phyloP scores from a whole-genome alignment of 2,888 invertebrate genomes.

The Tetramorium bicarinatum region DNA sequence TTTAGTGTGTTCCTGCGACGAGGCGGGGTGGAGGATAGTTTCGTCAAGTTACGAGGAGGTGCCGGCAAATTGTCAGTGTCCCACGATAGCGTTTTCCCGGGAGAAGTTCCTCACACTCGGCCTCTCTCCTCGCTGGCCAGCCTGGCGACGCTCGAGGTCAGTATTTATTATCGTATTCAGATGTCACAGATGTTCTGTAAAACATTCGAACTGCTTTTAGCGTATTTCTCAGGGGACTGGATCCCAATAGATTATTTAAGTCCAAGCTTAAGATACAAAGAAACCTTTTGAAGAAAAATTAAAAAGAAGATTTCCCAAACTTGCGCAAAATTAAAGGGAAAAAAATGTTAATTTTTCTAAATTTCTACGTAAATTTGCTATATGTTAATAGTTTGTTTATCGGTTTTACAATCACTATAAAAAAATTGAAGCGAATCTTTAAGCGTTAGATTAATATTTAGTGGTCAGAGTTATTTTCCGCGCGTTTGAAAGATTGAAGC shows the following conservation, averaged over 20 bases:
- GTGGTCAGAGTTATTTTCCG: not conserved
- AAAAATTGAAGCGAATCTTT: not conserved
- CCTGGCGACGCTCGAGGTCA: conserved; percentile 83
- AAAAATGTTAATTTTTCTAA: not conserved
- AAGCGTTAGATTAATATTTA: not conserved
- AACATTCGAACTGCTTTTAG: conserved; percentile 13
- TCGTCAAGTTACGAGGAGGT: conserved; percentile 84
- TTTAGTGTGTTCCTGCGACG: conserved; percentile 82
- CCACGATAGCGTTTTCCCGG: conserved; percentile 96
- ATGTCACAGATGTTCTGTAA: conserved; percentile 14
- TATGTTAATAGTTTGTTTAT: not conserved
- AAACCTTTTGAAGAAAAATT: not conserved
- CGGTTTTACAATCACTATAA: not conserved
- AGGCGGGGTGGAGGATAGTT: conserved; percentile 80
- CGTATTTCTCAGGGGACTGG: conserved; percentile 10
- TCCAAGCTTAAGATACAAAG: not conserved
- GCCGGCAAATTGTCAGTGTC: conserved; percentile 92
- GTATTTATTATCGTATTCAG: conserved; percentile 62
- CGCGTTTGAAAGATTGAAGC: not conserved
- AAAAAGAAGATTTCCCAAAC: not conserved
- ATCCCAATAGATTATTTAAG: conserved; percentile 35
- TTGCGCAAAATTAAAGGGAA: not conserved
- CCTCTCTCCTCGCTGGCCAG: conserved; percentile 84
- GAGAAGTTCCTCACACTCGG: conserved; percentile 87
- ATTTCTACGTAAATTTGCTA: not conserved